Evolutionary conservation across 2,888 invertebrate species (phyloP), one percentile per base, ranked within the genome.

Genomic region (Copidosoma aretas): DNA sequence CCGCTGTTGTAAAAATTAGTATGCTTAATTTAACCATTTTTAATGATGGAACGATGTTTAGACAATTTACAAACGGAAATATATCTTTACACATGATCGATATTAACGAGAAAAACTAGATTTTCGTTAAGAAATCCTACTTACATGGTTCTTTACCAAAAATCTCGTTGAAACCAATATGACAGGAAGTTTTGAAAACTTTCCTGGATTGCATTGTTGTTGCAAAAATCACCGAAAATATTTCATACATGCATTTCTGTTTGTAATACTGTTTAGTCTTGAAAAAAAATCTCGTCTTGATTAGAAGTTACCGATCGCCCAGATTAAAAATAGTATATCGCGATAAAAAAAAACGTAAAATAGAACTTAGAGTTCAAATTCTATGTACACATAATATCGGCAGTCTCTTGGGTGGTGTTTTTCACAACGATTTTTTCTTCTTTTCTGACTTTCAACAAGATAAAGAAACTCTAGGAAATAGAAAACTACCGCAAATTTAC

Each of bases 401-500:
- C 79, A 80, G 79, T 80, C 73, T 71, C 63, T 73, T 60, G 73
- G 73, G 75, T 65, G 32, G 3, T 70, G 62, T 68, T 67, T 64
- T 64, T 46, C 53, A 60, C 60, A 62, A 68, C 32, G 59, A 56
- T 54, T 56, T 8, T 32, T 66, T 39, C 14, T 65, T 62, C 41
- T 58, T 51, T 49, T 62, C 54, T 46, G 19, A 64, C 57, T 60
- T 66, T 22, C 61, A 58, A 71, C 66, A 60, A 63, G 57, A 63
- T 68, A 19, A 57, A 46, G 54, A 17, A 68, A 24, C 21, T 51
- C 59, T 64, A 61, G 10, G 61, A 51, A 57, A 52, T 63, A 68
- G 64, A 64, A 70, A 64, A 63, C 56, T 67, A 64, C 19, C 61
- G 61, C 24, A 49, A 51, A 73, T 79, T 81, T 78, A 92, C 85